These are phyloP conservation scores for Platycheirus albimanus DNA, from an alignment of 2,888 invertebrate species.

Conservation along the genomic window DNA sequence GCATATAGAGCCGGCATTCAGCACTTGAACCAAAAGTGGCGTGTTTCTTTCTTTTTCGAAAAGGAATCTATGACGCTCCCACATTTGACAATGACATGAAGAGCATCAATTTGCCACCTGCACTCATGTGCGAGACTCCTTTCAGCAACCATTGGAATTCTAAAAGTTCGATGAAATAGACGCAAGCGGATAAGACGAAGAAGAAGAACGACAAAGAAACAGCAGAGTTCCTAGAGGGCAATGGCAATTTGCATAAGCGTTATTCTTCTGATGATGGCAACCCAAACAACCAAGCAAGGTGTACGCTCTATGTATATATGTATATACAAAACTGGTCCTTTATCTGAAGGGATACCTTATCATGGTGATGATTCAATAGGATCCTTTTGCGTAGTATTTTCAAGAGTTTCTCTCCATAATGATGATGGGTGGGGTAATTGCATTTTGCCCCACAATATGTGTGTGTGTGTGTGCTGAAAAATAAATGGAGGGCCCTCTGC, in stretches of 20 bases:
- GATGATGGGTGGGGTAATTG: conserved; percentile 64
- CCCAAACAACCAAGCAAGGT: conserved; percentile 17
- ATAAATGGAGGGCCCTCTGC: conserved; percentile 28
- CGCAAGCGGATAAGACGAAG: conserved; percentile 52
- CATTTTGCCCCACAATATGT: conserved; percentile 43
- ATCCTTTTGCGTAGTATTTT: conserved; percentile 46
- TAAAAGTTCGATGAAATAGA: conserved; percentile 53
- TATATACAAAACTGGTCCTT: conserved; percentile 1
- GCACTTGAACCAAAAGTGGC: conserved; percentile 48
- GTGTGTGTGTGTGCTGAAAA: neutral
- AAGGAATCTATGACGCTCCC: conserved; percentile 36
- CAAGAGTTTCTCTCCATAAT: conserved; percentile 8
- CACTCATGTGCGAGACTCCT: conserved; percentile 59
- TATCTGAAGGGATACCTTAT: conserved; percentile 55
- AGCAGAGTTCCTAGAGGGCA: conserved; percentile 46
- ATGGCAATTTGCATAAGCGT: conserved; percentile 69
- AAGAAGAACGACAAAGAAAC: conserved; percentile 3
- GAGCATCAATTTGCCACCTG: conserved; percentile 74
- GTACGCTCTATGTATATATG: too few species aligned
- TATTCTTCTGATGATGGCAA: conserved; percentile 46
- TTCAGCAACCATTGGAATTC: conserved; percentile 49
- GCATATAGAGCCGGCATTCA: too few species aligned
- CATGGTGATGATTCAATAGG: conserved; percentile 62
- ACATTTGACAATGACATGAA: conserved; percentile 67
- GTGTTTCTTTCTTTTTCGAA: conserved; percentile 12